phyloP scores from a whole-genome alignment of 1,140 invertebrate genomes.

The Sinonovacula constricta region DNA sequence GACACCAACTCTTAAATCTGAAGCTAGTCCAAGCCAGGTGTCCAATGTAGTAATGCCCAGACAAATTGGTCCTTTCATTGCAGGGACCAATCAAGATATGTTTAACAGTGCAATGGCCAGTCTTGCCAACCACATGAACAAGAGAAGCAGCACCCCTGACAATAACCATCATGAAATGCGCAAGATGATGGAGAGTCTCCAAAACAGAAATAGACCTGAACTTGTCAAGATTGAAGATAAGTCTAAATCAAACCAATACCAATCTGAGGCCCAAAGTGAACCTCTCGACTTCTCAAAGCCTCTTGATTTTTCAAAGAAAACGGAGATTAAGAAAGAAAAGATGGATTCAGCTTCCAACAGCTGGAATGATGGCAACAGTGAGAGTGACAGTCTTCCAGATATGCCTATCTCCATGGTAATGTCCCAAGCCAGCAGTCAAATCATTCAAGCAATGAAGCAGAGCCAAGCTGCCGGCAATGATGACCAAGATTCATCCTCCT shows the following conservation, averaged over 20 bases:
- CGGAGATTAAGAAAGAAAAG: background rate
- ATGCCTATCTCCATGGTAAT: constrained; percentile 46
- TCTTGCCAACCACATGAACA: constrained; percentile 7
- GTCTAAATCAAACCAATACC: constrained; percentile 12
- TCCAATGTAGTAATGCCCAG: constrained; percentile 64
- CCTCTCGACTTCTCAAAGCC: constrained; percentile 72
- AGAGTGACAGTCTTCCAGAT: constrained; percentile 45
- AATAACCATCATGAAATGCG: constrained; percentile 37
- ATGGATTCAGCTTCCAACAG: constrained; percentile 50
- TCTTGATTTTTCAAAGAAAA: constrained; percentile 34
- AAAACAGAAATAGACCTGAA: constrained; percentile 23
- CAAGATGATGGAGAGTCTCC: constrained; percentile 44
- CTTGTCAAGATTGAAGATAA: background rate
- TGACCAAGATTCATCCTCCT: constrained; percentile 12
- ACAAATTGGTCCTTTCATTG: constrained; percentile 73
- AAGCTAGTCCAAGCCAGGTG: constrained; percentile 8
- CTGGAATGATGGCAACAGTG: constrained; percentile 49
- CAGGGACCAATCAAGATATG: constrained; percentile 54
- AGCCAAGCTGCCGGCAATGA: constrained; percentile 21
- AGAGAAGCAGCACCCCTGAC: constrained; percentile 30
- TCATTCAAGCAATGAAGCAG: constrained; percentile 44
- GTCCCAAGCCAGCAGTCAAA: constrained; percentile 46
- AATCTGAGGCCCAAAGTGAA: constrained; percentile 52
- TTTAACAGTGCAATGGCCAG: constrained; percentile 2
- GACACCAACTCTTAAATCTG: constrained; percentile 45